A percentile compares a stretch with the other conserved stretches of the same genome.
phyloP scores from a whole-genome alignment of 2,797 vertebrate genomes.

The Pseudochirops corinnae region DNA sequence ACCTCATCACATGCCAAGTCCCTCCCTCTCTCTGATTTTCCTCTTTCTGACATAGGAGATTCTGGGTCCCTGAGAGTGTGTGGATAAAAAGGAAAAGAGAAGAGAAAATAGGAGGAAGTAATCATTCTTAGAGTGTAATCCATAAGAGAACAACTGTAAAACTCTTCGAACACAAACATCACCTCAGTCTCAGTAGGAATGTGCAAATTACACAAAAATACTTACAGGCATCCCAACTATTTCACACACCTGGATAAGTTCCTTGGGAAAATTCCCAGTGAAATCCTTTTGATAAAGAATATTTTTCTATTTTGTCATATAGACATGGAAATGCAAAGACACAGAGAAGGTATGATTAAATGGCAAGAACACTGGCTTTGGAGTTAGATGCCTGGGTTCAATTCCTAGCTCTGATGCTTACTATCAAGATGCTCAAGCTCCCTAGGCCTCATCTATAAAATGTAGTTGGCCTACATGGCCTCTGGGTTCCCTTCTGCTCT shows the following conservation, averaged over 20 bases:
- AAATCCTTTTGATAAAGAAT: background rate
- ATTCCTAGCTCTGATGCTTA: background rate
- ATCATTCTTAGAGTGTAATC: background rate
- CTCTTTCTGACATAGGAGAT: background rate
- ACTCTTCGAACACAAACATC: background rate
- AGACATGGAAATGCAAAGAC: background rate
- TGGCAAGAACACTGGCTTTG: background rate
- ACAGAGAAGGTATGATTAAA: background rate
- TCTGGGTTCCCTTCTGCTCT: background rate
- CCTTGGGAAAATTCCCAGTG: background rate
- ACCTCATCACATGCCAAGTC: background rate
- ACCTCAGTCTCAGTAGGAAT: background rate
- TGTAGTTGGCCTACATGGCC: too few relatives aligned
- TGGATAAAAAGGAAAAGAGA: background rate
- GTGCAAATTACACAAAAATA: background rate
- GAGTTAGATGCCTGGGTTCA: background rate
- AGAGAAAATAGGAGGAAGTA: fast-evolving
- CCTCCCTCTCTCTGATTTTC: background rate
- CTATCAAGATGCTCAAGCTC: background rate
- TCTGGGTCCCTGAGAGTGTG: background rate
- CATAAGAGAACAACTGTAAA: background rate
- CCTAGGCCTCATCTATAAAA: background rate
- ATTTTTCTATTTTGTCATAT: background rate
- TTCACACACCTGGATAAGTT: background rate
- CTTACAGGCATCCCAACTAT: background rate